Base-by-base conservation (phyloP, 2,113 vertebrate species). In the Rattus rattus region DNA sequence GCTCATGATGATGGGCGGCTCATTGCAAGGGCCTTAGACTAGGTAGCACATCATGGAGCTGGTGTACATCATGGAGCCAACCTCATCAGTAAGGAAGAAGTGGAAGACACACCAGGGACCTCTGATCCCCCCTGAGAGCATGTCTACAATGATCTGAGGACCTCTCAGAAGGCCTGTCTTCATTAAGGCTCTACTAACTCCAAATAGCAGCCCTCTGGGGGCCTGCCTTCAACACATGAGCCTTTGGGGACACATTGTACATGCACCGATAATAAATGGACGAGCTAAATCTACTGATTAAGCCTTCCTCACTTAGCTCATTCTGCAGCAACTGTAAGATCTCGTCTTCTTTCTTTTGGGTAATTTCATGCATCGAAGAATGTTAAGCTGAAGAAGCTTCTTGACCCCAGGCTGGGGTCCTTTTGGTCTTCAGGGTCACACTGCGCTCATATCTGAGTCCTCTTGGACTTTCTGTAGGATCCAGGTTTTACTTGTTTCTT, bases 401-500 rank as follows among this genome's bases (percentile, higher is more conserved):
- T 73, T 6, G 8, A 12, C 8, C 61, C 28, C 5, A 59, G n/a
- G 28, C 9, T 47, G 26, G 61, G 13, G 47, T 36, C 56, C 70
- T 54, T 33, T 0, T 1, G 49, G 28, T 28, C 7, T 28, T 36
- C 1, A 9, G 12, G 5, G 59, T 65, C 16, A 4, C 0, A 0
- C 2, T 22, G 33, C 75, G 61, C 19, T 43, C 80, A 36, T 47
- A 81, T 61, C 52, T 20, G 8, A 69, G 54, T 76, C 43, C 36
- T 49, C 69, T 12, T 47, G 56, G 61, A 54, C 7, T 49, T 9
- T 52, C 80, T 88, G 73, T 12, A 83, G 73, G 22, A 47, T 24
- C 56, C 87, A 79, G 30, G 24, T 69, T 94, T 36, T 39, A 61
- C 70, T 72, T 83, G 24, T 81, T 19, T 95, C 59, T 83, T 83